Evolutionary conservation across 2,797 vertebrate genomes (phyloP).

Genomic region (Pantherophis vulpinus): DNA sequence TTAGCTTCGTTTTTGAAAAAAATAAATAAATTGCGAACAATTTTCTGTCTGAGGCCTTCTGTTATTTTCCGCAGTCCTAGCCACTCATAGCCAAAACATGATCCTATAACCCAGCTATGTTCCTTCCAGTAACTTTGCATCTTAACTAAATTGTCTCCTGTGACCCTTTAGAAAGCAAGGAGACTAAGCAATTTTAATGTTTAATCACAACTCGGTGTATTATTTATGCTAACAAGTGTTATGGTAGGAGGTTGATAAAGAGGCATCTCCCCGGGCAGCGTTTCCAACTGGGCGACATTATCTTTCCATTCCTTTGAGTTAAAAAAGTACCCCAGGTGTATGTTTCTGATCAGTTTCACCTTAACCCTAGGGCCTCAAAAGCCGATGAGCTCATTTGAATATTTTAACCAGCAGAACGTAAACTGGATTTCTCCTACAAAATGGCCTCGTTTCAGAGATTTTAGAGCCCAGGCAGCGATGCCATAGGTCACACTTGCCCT

Average conservation of each 20-base stretch:
- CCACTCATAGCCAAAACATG: background rate
- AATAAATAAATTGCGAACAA: background rate
- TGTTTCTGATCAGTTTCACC: conserved; percentile 27
- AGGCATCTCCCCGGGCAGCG: conserved; percentile 63
- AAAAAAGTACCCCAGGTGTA: conserved; percentile 28
- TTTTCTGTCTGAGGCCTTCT: background rate
- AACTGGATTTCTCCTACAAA: conserved; percentile 37
- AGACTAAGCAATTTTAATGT: background rate
- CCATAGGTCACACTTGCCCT: background rate
- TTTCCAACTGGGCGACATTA: conserved; percentile 70
- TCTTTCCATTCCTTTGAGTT: conserved; percentile 67
- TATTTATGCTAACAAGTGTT: conserved; percentile 68
- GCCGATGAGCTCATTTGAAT: conserved; percentile 28
- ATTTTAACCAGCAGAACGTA: conserved; percentile 39
- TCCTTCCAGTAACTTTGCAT: background rate
- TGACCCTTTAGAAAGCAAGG: background rate
- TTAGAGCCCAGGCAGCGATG: background rate
- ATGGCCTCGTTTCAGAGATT: conserved; percentile 32
- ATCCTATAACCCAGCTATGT: background rate
- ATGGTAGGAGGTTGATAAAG: conserved; percentile 64
- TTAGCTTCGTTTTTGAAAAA: background rate
- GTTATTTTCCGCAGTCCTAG: background rate
- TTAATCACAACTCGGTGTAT: conserved; percentile 71
- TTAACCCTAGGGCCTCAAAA: background rate
- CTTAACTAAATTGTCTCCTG: background rate